These are phyloP conservation scores for Malurus cyaneus DNA, from an alignment of 2,113 vertebrate species.

Conservation along the genomic window DNA sequence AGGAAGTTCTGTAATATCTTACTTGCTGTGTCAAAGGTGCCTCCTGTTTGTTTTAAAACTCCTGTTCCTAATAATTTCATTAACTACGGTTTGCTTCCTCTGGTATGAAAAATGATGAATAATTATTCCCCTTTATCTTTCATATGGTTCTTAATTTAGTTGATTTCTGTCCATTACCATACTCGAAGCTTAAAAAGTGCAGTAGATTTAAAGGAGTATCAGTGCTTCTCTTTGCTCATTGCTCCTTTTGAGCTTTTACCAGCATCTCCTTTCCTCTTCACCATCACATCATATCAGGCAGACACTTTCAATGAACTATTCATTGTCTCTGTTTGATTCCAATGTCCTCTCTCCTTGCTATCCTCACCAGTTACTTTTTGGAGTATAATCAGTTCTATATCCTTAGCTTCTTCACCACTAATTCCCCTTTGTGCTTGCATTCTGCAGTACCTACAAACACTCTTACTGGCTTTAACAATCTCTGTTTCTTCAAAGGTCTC, in stretches of 20 bases:
- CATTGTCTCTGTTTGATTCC: neutral
- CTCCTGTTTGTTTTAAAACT: neutral
- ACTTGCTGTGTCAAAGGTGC: rapidly evolving
- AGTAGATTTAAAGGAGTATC: neutral
- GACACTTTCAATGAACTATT: neutral
- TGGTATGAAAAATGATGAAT: neutral
- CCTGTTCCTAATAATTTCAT: neutral
- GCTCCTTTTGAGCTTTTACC: neutral
- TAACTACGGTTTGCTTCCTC: neutral
- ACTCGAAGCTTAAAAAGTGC: neutral
- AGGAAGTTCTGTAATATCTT: neutral
- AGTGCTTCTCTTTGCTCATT: neutral
- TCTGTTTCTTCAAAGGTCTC: neutral
- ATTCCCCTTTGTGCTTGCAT: neutral
- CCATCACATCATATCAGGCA: neutral
- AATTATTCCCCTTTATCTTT: neutral
- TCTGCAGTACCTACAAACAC: neutral
- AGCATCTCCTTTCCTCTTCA: neutral
- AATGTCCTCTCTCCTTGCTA: neutral
- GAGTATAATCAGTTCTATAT: neutral
- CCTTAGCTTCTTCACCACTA: neutral
- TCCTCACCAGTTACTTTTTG: neutral
- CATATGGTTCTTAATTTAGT: neutral
- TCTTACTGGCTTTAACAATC: neutral
- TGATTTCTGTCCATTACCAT: neutral